Evolutionary conservation across 2,888 invertebrate species (phyloP), one percentile per base, ranked within the genome.

Genomic region (Mimachlamys varia): DNA sequence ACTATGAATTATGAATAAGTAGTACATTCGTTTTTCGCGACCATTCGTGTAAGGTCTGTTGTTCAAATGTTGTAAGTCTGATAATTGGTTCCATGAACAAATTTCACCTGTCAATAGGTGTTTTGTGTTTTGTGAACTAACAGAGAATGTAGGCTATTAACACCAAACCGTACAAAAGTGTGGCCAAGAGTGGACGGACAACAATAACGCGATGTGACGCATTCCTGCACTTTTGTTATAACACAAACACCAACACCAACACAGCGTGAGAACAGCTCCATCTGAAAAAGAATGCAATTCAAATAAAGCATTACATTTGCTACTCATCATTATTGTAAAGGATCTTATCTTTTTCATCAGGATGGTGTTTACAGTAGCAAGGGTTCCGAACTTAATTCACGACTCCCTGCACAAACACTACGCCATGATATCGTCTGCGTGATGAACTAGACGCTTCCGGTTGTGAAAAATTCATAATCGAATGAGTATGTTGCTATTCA

Each of bases 391-490:
- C 76, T 5, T 76, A 33, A 19, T 76, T 76, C 76, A 76, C 76
- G 76, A 27, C 7, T 33, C 76, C 27, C 76, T 76, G 33, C 76
- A 76, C 76, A 76, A 76, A 76, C 27, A 76, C 76, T 76, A 76
- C 76, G 15, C 76, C 76, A 33, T 1, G 10, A 76, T 76, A 76
- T 76, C 27, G 76, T 5, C 76, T 76, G 76, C 76, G 76, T 76
- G 76, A 76, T 76, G 27, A 76, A 76, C 76, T 76, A 76, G 33
- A 76, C 76, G 76, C 76, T 76, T 76, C 76, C 76, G 76, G 76
- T 76, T 76, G 76, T 76, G 76, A 76, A 76, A 76, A 76, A 76
- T 76, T 76, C 76, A 76, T 76, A 76, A 76, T 76, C 76, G 33
- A 76, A 76, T 76, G 76, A 76, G 76, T 76, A 27, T 76, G 27